Evolutionary conservation across 2,113 vertebrate species (phyloP).

Genomic region (Sinosuthora webbiana): DNA sequence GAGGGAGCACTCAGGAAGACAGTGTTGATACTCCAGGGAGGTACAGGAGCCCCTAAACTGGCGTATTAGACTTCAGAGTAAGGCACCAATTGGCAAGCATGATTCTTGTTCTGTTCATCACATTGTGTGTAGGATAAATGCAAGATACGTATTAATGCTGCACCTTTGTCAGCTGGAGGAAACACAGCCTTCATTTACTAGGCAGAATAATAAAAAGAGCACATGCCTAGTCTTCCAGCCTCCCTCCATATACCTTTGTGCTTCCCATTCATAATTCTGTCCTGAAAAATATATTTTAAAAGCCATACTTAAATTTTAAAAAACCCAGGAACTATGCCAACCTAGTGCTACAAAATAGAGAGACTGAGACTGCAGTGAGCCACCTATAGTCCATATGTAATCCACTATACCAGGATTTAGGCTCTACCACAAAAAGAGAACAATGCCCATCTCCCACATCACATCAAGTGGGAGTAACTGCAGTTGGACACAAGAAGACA

Average conservation of each 20-base stretch:
- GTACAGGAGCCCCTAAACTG: background rate
- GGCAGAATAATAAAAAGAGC: background rate
- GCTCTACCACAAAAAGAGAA: background rate
- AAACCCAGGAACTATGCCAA: background rate
- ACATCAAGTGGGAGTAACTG: background rate
- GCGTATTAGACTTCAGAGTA: background rate
- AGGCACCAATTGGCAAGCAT: slow-evolving; percentile 39
- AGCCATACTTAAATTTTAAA: background rate
- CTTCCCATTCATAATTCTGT: background rate
- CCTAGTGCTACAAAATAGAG: background rate
- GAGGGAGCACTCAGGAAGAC: background rate
- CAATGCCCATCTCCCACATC: background rate
- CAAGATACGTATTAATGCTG: background rate
- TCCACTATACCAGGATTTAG: background rate
- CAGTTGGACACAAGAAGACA: background rate
- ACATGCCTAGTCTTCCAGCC: background rate
- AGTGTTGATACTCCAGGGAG: background rate
- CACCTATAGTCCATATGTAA: background rate
- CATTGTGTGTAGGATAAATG: background rate
- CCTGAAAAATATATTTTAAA: background rate
- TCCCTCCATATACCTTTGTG: background rate
- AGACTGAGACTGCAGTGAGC: background rate
- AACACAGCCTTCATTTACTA: background rate
- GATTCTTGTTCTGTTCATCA: background rate
- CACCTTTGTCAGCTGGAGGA: background rate